A percentile compares a stretch with the other conserved stretches of the same genome.
phyloP scores from a whole-genome alignment of 2,888 invertebrate species.

The Parasteatoda lunata region DNA sequence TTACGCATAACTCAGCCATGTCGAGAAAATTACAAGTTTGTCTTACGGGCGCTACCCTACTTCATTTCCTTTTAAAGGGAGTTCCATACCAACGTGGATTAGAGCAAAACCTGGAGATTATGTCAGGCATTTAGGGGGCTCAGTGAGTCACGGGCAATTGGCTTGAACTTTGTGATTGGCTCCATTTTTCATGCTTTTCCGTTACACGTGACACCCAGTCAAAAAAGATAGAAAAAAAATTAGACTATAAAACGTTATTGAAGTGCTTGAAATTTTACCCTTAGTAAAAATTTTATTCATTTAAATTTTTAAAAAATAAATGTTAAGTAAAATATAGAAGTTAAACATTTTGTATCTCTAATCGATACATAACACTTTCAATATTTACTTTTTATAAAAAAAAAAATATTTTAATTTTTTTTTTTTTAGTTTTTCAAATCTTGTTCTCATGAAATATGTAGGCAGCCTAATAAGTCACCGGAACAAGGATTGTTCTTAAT shows the following conservation, averaged over 20 bases:
- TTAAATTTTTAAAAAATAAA: too few relatives aligned
- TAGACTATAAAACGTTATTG: too few relatives aligned
- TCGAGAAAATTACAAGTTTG: background rate
- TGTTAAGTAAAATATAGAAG: too few relatives aligned
- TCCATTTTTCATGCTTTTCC: constrained; percentile 47
- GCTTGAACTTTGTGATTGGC: constrained; percentile 53
- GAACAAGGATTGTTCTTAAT: constrained; percentile 43
- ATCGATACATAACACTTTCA: too few relatives aligned
- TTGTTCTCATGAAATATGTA: constrained; percentile 30
- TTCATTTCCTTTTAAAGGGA: constrained; percentile 36
- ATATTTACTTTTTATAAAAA: too few relatives aligned
- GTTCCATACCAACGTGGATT: constrained; percentile 39
- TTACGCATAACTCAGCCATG: background rate
- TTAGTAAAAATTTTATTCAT: too few relatives aligned
- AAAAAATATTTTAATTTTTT: too few relatives aligned
- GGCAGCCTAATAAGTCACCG: constrained; percentile 53
- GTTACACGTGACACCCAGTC: constrained; percentile 28
- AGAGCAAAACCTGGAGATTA: constrained; percentile 56
- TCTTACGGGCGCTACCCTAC: background rate
- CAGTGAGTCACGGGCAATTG: constrained; percentile 59
- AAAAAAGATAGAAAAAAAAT: constrained; percentile 17
- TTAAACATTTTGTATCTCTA: too few relatives aligned
- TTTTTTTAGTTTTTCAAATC: too few relatives aligned
- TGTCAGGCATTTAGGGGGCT: constrained; percentile 60
- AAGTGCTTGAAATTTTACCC: too few relatives aligned